Conservation (phyloP, 2,888 invertebrate genomes). For the Thyatira batis region DNA sequence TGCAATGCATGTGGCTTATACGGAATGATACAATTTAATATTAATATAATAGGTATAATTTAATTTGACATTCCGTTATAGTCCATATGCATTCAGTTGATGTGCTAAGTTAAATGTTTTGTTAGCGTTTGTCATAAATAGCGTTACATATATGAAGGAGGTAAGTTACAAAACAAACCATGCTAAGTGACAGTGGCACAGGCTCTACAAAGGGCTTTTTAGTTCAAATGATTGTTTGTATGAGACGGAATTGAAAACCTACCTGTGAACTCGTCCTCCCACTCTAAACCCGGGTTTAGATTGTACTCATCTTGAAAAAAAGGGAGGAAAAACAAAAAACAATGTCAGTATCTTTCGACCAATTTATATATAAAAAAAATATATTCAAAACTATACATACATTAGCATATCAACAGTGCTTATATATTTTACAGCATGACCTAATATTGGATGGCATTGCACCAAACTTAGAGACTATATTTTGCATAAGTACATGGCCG, state of each 20-base stretch:
- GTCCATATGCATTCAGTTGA: slow-evolving; percentile 15
- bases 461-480: slow-evolving; percentile 25
- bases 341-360: slow-evolving; percentile 82
- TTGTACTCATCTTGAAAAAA: slow-evolving; percentile 99
- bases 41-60: background rate
- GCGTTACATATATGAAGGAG: slow-evolving; percentile 58
- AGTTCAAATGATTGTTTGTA: slow-evolving; percentile 70
- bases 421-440: slow-evolving; percentile 74
- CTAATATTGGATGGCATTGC: slow-evolving; percentile 42
- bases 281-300: slow-evolving; percentile 99
- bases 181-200: slow-evolving; percentile 77
- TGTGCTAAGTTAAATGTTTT: slow-evolving; percentile 51
- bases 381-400: slow-evolving; percentile 73
- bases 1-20: slow-evolving; percentile 6
- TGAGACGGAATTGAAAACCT: slow-evolving; percentile 87
- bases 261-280: slow-evolving; percentile 99
- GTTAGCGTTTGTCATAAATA: slow-evolving; percentile 64
- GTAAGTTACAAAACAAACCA: slow-evolving; percentile 70
- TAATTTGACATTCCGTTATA: background rate
- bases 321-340: slow-evolving; percentile 83
- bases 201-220: slow-evolving; percentile 76
- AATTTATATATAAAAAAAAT: slow-evolving; percentile 54
- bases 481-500: background rate
- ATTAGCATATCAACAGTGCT: slow-evolving; percentile 74
- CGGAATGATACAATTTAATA: background rate